Evolutionary conservation across 1,140 invertebrate species (phyloP), one percentile per base, ranked within the genome.

Genomic region (Drosophila trapezifrons): DNA sequence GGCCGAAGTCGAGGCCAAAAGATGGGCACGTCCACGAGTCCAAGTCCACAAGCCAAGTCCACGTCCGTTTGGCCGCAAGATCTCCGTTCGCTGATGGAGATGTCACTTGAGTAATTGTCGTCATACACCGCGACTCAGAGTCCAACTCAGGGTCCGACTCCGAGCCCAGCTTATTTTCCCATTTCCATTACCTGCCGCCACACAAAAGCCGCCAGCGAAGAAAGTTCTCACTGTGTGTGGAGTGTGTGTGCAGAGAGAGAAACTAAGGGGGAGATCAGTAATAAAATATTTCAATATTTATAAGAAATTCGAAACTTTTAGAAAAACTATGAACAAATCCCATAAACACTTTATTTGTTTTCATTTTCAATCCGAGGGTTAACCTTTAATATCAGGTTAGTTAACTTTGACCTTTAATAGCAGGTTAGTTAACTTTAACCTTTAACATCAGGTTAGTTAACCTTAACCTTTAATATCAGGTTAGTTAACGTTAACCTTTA

Each of bases 41-140:
- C 51, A 54, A 54, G 51, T 35, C 32, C 32, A 35, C 32, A 13
- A 7, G 27, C 12, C 10, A 32, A 32, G 32, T 54, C 51, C 51
- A 54, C 51, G 51, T 54, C 51, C 49, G 56, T 62, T 43, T 38
- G 73, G 49, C 67, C 56, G 25, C 35, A 37, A 77, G 73, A 76
- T 76, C 73, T 69, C 56, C 56, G 46, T 60, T 51, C 45, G 69
- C 49, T 66, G 85, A 90, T 90, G 85, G 83, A 90, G 80, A 90
- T 90, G 86, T 90, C 86, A 84, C 70, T 83, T 90, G 86, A 90
- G 83, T 90, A 83, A 90, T 90, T 90, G 86, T 87, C 71, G 75
- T 80, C 67, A 73, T 70, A 79, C 59, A 70, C 74, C 70, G 60
- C 43, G 29, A 10, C 27, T 29, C 7, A 8, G 27, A 8, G 27